Base-by-base conservation (phyloP, 2,113 vertebrate genomes). In the Syrrhaptes paradoxus region DNA sequence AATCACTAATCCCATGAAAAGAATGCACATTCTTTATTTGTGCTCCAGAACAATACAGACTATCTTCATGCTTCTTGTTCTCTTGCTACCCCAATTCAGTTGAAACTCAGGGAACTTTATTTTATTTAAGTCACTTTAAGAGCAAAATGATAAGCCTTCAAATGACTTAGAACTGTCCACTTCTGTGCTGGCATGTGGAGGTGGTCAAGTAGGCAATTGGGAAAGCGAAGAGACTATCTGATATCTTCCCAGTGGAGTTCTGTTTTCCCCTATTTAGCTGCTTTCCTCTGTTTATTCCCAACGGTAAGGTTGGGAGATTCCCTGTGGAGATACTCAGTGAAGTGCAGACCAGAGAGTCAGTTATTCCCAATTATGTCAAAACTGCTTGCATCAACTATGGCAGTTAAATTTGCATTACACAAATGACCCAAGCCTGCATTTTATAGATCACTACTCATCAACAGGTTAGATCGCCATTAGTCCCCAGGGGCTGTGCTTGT, bases 1-100 rank as follows among this genome's bases (percentile, higher is more conserved):
- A 43, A 87, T 95, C 70, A 48, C 31, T 81, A 96, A 89, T 26
- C 57, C 73, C 12, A 49, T 84, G 24, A 78, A 95, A 96, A 89
- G 21, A 76, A 70, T 58, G n/a, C 18, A 65, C 3, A 7, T 1
- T 52, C 90, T 86, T 68, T 18, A 74, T 83, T 83, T 85, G 67
- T 83, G 52, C n/a, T 93, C 24, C 59, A 57, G 71, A 84, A 67
- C 67, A 61, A 80, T 78, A 55, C 5, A 85, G 59, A 52, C 61
- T 70, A 36, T 59, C 38, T 90, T 85, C 22, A n/a, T 61, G 6
- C 16, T 87, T 29, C 71, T 92, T 85, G 46, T 65, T 61, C 41
- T 89, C 9, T 90, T 87, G 31, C 41, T 74, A 46, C 24, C 21
- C 41, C 26, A 65, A 48, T 38, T 87, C 26, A 66, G 34, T 8